These are phyloP conservation scores for Luscinia luscinia DNA, from an alignment of 2,797 vertebrate species.

Conservation along the genomic window DNA sequence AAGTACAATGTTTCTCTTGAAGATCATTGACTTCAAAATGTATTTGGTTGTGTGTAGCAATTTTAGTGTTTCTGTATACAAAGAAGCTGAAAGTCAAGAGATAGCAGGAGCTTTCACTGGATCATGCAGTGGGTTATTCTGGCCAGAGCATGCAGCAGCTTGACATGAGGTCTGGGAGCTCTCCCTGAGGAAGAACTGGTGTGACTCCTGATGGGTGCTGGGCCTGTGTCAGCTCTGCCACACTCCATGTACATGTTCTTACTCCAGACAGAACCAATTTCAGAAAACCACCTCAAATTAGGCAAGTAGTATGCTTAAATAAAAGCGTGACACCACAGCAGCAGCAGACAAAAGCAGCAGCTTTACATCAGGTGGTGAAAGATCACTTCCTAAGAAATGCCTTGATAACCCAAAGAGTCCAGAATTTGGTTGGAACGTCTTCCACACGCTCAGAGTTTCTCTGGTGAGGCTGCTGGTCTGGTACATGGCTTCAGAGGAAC, in stretches of 20 bases:
- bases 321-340: neutral
- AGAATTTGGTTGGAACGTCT: neutral
- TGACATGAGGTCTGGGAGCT: neutral
- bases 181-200: neutral
- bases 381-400: neutral
- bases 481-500: neutral
- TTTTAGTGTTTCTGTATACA: neutral
- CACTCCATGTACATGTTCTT: fast-evolving
- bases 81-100: neutral
- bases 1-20: neutral
- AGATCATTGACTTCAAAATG: neutral
- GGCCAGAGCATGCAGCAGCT: neutral
- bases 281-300: neutral
- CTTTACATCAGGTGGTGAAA: neutral
- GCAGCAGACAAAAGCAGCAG: neutral
- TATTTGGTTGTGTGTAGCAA: neutral
- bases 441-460: neutral
- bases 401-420: neutral
- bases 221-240: fast-evolving
- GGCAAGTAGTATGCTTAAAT: neutral
- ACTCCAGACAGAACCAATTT: neutral
- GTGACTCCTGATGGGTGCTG: neutral
- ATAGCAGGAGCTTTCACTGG: neutral
- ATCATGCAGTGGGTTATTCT: neutral
- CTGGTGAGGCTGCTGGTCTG: neutral